phyloP scores from a whole-genome alignment of 2,113 vertebrate species.

The Papio anubis region DNA sequence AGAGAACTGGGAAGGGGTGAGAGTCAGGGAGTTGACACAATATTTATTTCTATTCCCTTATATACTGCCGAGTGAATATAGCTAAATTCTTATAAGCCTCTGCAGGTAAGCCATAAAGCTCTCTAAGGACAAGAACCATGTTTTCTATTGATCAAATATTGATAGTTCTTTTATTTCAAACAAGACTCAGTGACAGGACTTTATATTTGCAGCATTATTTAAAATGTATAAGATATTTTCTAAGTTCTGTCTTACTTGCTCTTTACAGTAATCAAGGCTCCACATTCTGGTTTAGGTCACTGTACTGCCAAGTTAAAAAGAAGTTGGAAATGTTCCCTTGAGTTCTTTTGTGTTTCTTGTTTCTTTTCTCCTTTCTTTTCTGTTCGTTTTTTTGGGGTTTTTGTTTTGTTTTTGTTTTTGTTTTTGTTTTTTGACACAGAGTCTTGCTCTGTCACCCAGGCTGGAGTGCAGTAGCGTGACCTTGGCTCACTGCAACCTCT shows the following conservation, averaged over 20 bases:
- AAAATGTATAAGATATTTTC: constrained; percentile 21
- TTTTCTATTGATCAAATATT: constrained; percentile 43
- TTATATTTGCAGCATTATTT: constrained; percentile 23
- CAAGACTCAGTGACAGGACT: constrained; percentile 1
- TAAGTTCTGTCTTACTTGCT: constrained; percentile 14
- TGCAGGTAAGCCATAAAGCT: not conserved
- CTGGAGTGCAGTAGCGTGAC: too few species aligned
- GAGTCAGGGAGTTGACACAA: not conserved
- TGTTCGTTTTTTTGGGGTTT: too few species aligned
- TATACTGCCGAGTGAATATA: constrained; percentile 21
- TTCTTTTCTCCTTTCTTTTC: too few species aligned
- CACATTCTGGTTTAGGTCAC: not conserved
- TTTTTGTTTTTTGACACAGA: too few species aligned
- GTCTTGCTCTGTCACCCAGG: too few species aligned
- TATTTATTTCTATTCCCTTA: constrained; percentile 38
- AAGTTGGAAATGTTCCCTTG: not conserved
- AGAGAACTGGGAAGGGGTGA: not conserved
- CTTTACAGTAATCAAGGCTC: not conserved
- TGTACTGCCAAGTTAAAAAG: not conserved
- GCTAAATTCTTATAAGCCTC: not conserved
- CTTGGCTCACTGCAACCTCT: too few species aligned
- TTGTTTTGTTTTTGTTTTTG: too few species aligned
- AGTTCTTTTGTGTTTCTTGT: not conserved
- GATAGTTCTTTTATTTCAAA: constrained; percentile 49
- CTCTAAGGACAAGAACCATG: not conserved